Percentiles rank a stretch among this genome's conserved stretches.
Conservation (phyloP, 2,888 invertebrate species). For the Melanostoma scalare region DNA sequence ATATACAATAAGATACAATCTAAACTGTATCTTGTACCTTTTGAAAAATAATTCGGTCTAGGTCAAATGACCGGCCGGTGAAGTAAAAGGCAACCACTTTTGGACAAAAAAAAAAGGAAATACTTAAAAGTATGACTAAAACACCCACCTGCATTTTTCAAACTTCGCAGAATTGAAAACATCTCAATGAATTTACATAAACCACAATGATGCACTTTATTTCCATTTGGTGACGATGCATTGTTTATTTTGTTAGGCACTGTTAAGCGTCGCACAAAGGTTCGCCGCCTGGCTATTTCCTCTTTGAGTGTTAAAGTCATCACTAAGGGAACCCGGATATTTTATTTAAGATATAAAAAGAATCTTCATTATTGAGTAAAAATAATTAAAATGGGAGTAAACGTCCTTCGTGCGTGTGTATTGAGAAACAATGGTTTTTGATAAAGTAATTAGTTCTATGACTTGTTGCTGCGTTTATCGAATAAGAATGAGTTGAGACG, state of each 20-base stretch:
- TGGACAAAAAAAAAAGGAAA: background rate
- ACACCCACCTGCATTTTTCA: slow-evolving; percentile 67
- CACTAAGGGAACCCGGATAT: slow-evolving; percentile 13
- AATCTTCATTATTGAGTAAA: slow-evolving; percentile 36
- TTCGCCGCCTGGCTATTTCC: slow-evolving; percentile 54
- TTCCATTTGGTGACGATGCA: slow-evolving; percentile 7
- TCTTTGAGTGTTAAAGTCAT: slow-evolving; percentile 66
- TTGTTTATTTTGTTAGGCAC: slow-evolving; percentile 35
- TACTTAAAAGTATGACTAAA: background rate
- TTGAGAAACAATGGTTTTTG: slow-evolving; percentile 37
- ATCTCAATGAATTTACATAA: slow-evolving; percentile 48
- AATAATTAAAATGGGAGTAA: background rate
- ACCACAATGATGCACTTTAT: slow-evolving; percentile 38
- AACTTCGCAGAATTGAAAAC: slow-evolving; percentile 36
- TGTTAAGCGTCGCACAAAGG: slow-evolving; percentile 30
- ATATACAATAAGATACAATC: slow-evolving; percentile 22
- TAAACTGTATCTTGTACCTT: slow-evolving; percentile 8
- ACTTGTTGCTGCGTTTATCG: slow-evolving; percentile 42
- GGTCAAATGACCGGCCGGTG: slow-evolving; percentile 67
- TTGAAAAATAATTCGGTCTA: slow-evolving; percentile 57
- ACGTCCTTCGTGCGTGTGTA: slow-evolving; percentile 34
- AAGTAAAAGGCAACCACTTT: background rate
- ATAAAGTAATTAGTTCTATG: slow-evolving; percentile 22
- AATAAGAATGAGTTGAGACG: slow-evolving; percentile 44
- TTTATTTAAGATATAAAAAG: slow-evolving; percentile 32